Conservation (phyloP, 2,113 vertebrate species). For the Perognathus longimembris region DNA sequence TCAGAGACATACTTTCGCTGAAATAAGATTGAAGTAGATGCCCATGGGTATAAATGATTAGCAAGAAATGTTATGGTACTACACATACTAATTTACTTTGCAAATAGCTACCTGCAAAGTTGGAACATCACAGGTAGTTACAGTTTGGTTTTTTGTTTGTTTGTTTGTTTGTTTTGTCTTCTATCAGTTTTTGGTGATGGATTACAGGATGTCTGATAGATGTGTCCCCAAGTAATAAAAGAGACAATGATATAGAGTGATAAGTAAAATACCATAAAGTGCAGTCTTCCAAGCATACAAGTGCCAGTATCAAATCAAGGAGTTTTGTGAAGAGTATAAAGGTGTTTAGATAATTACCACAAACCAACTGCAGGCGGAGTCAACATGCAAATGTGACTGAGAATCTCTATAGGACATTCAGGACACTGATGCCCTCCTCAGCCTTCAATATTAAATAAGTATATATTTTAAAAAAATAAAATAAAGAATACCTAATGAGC, state of each 20-base stretch:
- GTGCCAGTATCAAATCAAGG: constrained; percentile 18
- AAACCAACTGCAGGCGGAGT: constrained; percentile 60
- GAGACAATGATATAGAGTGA: constrained; percentile 23
- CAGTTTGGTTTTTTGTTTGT: neutral
- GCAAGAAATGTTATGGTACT: neutral
- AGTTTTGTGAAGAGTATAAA: constrained; percentile 41
- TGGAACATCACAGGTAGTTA: neutral
- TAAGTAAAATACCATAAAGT: constrained; percentile 52
- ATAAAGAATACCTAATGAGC: constrained; percentile 57
- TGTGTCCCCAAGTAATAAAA: constrained; percentile 33
- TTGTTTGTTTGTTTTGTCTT: no score
- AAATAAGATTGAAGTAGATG: constrained; percentile 10
- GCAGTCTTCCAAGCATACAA: constrained; percentile 60
- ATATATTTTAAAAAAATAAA: constrained; percentile 59
- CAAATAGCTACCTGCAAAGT: neutral
- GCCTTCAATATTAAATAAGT: constrained; percentile 51
- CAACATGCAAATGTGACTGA: constrained; percentile 63
- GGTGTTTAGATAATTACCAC: constrained; percentile 53
- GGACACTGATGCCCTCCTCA: constrained; percentile 20
- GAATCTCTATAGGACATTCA: constrained; percentile 17
- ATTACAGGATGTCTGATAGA: neutral
- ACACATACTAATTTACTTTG: neutral
- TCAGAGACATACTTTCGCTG: neutral
- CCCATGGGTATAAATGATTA: neutral
- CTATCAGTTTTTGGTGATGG: constrained; percentile 61